Conservation (phyloP, 2,113 vertebrate genomes). For the Climacteris rufus region DNA sequence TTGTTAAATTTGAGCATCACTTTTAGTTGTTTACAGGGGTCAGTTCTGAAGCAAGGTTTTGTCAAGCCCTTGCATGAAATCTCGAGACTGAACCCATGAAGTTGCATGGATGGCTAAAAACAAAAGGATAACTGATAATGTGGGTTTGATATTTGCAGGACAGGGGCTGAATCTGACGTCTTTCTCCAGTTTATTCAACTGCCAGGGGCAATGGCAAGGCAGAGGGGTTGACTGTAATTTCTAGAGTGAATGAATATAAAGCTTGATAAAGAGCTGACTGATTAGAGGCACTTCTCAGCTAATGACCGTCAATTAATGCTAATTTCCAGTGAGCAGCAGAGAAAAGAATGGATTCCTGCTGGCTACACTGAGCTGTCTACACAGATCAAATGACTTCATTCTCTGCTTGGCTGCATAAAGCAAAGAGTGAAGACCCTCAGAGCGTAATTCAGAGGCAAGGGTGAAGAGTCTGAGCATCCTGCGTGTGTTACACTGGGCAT, state of each 20-base stretch:
- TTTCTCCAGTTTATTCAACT: neutral
- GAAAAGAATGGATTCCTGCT: neutral
- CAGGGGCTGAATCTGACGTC: neutral
- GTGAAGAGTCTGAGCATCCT: neutral
- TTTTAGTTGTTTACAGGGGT: neutral
- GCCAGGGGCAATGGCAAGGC: neutral
- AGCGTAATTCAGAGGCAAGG: neutral
- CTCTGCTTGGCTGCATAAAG: neutral
- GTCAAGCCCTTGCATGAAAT: neutral
- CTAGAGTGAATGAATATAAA: neutral
- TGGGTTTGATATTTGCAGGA: neutral
- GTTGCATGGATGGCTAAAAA: neutral
- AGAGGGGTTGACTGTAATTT: neutral
- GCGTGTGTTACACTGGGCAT: neutral
- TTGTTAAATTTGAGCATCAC: neutral
- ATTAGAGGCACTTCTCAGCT: conserved; percentile 30
- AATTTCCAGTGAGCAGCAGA: neutral
- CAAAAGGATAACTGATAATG: neutral
- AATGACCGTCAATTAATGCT: conserved; percentile 17
- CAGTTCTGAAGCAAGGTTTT: neutral
- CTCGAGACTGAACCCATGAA: neutral
- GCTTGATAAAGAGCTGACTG: neutral
- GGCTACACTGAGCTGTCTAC: neutral
- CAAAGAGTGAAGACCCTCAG: neutral
- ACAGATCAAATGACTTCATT: neutral